A percentile compares a stretch with the other conserved stretches of the same genome.
Conservation (phyloP, 1,140 invertebrate genomes). For the Cherax quadricarinatus region DNA sequence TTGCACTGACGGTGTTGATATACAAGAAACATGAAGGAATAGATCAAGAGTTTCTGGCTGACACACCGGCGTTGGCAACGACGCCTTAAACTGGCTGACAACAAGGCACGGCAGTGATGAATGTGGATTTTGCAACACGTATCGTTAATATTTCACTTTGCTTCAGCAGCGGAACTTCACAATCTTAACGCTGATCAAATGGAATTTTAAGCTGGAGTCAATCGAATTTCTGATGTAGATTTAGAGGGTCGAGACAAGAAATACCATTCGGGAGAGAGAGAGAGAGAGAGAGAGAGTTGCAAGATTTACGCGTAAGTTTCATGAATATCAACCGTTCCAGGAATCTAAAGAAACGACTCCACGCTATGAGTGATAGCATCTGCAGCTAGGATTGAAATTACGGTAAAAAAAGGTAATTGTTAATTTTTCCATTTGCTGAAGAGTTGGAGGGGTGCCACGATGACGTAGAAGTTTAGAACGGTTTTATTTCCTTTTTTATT, state of each 20-base stretch:
- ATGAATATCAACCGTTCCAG: not conserved
- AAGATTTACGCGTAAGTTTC: not conserved
- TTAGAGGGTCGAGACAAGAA: not conserved
- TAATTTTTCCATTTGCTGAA: conserved; percentile 42
- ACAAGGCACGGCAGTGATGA: not conserved
- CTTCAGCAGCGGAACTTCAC: not conserved
- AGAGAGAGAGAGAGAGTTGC: not conserved
- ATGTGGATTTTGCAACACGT: not conserved
- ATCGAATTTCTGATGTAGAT: not conserved
- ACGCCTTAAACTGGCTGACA: not conserved
- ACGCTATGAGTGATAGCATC: not conserved
- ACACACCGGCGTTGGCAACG: not conserved
- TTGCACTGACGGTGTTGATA: no score
- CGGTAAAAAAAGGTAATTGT: conserved; percentile 33
- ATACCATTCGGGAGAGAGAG: not conserved
- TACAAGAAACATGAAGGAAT: no score
- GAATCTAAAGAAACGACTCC: not conserved
- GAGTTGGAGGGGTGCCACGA: conserved; percentile 7
- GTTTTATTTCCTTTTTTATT: conserved; percentile 16
- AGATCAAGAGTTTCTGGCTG: no score
- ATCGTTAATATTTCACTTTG: not conserved
- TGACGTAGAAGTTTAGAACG: conserved; percentile 1
- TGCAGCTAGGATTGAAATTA: conserved; percentile 17
- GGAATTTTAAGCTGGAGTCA: conserved; percentile 35
- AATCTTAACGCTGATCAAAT: conserved; percentile 29